Conservation (phyloP, 2,888 invertebrate species). For the Mamestra brassicae region DNA sequence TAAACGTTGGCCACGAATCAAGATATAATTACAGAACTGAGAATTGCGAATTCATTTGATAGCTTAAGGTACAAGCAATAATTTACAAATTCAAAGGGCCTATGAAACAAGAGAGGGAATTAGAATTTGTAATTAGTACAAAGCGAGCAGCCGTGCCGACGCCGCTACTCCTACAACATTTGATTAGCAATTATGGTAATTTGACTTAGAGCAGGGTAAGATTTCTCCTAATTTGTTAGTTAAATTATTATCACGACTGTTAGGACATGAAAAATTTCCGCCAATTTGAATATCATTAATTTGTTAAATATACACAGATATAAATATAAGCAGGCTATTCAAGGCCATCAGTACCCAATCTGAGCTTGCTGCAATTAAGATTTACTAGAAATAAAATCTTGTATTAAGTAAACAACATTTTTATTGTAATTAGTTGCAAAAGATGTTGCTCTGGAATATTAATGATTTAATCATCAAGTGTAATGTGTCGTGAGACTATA, state of each 20-base stretch:
- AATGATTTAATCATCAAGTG: slow-evolving; percentile 80
- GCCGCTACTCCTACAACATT: slow-evolving; percentile 88
- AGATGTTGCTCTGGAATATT: slow-evolving; percentile 71
- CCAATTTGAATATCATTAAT: slow-evolving; percentile 69
- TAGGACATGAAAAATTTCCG: slow-evolving; percentile 75
- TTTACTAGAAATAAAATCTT: neutral
- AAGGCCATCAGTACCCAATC: neutral
- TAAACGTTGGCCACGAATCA: slow-evolving; percentile 12
- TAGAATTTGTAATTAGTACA: slow-evolving; percentile 90
- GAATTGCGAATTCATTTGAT: slow-evolving; percentile 82
- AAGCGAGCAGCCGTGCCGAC: slow-evolving; percentile 79
- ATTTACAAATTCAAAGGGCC: slow-evolving; percentile 90
- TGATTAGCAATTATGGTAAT: slow-evolving; percentile 91
- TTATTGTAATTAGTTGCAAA: slow-evolving; percentile 47
- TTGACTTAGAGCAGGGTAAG: slow-evolving; percentile 90
- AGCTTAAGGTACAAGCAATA: slow-evolving; percentile 83
- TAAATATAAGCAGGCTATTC: slow-evolving; percentile 28
- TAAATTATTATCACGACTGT: slow-evolving; percentile 86
- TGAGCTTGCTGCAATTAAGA: neutral
- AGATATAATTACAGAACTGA: slow-evolving; percentile 49
- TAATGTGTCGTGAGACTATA: slow-evolving; percentile 75
- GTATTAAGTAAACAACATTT: neutral
- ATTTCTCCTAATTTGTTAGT: slow-evolving; percentile 90
- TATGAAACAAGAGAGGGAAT: slow-evolving; percentile 89
- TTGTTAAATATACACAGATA: slow-evolving; percentile 36